Conservation (phyloP, 2,113 vertebrate species). For the Dolichotis patagonum region DNA sequence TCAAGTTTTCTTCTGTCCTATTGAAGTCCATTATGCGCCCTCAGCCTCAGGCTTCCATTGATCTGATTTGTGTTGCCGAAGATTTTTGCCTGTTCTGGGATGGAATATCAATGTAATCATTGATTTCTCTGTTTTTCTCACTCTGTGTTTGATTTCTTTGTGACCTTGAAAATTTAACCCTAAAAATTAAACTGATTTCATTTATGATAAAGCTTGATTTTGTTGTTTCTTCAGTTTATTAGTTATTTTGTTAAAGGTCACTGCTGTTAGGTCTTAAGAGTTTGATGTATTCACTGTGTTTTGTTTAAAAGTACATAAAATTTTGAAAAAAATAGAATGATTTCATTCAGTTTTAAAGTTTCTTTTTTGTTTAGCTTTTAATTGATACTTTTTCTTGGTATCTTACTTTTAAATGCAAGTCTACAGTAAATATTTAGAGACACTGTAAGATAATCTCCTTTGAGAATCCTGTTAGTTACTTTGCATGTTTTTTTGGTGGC, state of each 20-base stretch:
- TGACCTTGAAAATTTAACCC: constrained; percentile 19
- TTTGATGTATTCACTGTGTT: neutral
- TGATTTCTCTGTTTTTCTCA: neutral
- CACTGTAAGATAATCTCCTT: neutral
- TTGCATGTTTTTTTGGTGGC: neutral
- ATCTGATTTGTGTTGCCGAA: neutral
- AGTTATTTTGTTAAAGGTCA: constrained; percentile 41
- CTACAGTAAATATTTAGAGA: constrained; percentile 42
- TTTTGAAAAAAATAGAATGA: neutral
- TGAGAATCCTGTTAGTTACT: neutral
- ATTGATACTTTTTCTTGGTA: neutral
- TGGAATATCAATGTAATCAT: constrained; percentile 4
- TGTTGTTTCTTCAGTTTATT: neutral
- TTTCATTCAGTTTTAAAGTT: constrained; percentile 47
- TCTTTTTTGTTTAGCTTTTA: constrained; percentile 8
- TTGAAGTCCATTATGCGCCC: neutral
- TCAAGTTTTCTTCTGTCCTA: neutral
- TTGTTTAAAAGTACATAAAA: constrained; percentile 50
- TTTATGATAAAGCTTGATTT: neutral
- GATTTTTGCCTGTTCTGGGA: neutral
- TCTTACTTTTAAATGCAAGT: constrained; percentile 31
- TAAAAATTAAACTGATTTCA: neutral
- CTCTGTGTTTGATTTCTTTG: neutral
- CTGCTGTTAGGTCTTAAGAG: neutral
- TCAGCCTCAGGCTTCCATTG: neutral